Evolutionary conservation across 2,888 invertebrate genomes (phyloP), one percentile per base, ranked within the genome.

Genomic region (Cremastobaeus sp.): DNA sequence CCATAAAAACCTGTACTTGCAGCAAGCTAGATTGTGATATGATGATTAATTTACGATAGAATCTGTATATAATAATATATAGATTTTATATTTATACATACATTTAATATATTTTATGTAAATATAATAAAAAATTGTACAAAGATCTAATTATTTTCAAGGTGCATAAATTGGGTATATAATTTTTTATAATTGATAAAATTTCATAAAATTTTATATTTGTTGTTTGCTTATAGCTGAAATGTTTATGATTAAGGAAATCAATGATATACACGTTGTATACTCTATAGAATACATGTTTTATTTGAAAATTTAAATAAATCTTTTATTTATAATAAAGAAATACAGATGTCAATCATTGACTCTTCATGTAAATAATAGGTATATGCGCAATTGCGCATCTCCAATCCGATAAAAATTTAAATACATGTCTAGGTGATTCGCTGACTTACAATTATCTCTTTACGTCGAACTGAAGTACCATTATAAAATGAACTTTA

Each of bases 361-460:
- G 15, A 59, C 21, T 37, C 15, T 50, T 55, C 45, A 18, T 17
- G 41, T 57, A 66, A 66, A 57, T 57, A 32, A 52, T 52, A 60
- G 35, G 3, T 52, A 65, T 28, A 25, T 39, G 28, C 34, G 55
- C 48, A 35, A 55, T 55, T 41, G 41, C 35, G 64, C 8, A 25
- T 50, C 59, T 47, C 70, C 50, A 64, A 57, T 64, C 39, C 47
- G 45, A 64, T 12, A 48, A 54, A 71, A 48, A 62, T 48, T 48
- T 28, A 52, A 64, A 41, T 32, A 37, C 15, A 57, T 48, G 57
- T 15, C 18, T 65, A 52, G 21, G 25, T 54, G 9, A n/a, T 32
- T 54, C 34, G 48, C 28, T 20, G 48, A 47, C 47, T 55, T 62
- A 62, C 15, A 57, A 43, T 41, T 39, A 52, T 60, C 17, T 25